Conservation (phyloP, 2,888 invertebrate species). For the Tenthredo livida region DNA sequence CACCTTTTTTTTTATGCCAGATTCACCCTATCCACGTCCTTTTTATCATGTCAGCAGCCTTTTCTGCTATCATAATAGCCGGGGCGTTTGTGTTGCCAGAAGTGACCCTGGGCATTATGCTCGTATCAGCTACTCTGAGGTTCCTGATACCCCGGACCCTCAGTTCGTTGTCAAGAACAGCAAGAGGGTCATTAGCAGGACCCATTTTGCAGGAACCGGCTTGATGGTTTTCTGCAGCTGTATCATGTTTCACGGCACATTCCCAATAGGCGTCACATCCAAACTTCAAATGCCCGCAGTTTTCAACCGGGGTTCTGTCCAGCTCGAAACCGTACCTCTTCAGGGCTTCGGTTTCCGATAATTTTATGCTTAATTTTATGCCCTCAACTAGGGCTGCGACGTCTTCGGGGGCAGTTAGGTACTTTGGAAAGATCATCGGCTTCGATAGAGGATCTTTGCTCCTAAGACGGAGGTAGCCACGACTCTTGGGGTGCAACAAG, state of each 20-base stretch:
- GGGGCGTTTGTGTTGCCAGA: conserved; percentile 82
- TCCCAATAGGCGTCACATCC: conserved; percentile 84
- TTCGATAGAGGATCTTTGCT: conserved; percentile 89
- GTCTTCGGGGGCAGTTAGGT: conserved; percentile 88
- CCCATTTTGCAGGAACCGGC: conserved; percentile 85
- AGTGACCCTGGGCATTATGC: conserved; percentile 80
- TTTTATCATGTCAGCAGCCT: conserved; percentile 79
- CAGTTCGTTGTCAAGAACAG: conserved; percentile 81
- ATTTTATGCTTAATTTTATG: conserved; percentile 87
- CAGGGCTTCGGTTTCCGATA: conserved; percentile 85
- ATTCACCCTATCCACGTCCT: conserved; percentile 74
- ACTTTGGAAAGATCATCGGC: conserved; percentile 93
- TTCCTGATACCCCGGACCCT: conserved; percentile 79
- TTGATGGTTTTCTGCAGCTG: conserved; percentile 84
- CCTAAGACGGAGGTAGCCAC: conserved; percentile 87
- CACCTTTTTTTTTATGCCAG: neutral
- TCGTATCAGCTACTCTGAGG: conserved; percentile 81
- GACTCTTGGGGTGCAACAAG: conserved; percentile 91
- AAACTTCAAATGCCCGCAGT: conserved; percentile 88
- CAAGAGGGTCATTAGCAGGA: conserved; percentile 79
- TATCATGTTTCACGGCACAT: conserved; percentile 81
- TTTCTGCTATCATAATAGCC: conserved; percentile 81
- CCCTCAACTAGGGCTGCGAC: conserved; percentile 90
- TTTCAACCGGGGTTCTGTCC: conserved; percentile 86
- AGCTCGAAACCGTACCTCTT: conserved; percentile 86